Evolutionary conservation across 1,140 invertebrate species (phyloP).

Genomic region (Thaumetopoea pityocampa): DNA sequence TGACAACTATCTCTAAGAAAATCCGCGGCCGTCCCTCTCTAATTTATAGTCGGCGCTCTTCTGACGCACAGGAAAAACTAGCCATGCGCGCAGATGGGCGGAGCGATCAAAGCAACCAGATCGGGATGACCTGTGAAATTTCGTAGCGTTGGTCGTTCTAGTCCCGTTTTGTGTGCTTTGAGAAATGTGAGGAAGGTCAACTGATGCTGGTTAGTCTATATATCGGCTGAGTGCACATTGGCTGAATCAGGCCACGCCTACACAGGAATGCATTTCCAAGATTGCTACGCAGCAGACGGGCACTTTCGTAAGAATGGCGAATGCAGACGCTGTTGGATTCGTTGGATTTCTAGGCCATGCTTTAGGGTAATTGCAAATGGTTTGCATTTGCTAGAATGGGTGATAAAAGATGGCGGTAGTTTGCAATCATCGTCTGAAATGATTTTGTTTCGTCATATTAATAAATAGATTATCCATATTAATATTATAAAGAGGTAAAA

Average conservation of each 20-base stretch:
- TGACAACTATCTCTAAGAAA: constrained; percentile 71
- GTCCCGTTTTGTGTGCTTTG: constrained; percentile 25
- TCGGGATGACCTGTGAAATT: constrained; percentile 43
- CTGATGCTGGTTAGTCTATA: constrained; percentile 56
- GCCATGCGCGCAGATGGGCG: constrained; percentile 64
- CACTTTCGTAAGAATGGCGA: constrained; percentile 37
- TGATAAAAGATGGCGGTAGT: too few relatives aligned
- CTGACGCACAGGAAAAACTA: constrained; percentile 41
- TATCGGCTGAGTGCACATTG: constrained; percentile 73
- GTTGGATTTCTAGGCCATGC: constrained; percentile 30
- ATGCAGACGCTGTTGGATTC: constrained; percentile 38
- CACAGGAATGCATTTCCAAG: constrained; percentile 69
- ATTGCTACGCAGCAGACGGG: constrained; percentile 66
- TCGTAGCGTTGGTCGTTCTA: constrained; percentile 27
- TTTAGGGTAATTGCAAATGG: constrained; percentile 54
- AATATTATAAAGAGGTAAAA: too few relatives aligned
- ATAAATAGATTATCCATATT: too few relatives aligned
- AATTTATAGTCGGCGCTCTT: constrained; percentile 48
- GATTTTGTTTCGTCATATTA: too few relatives aligned
- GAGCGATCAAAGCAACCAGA: constrained; percentile 41
- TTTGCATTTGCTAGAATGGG: too few relatives aligned
- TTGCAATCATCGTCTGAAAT: too few relatives aligned
- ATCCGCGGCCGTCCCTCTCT: constrained; percentile 47
- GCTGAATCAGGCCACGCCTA: constrained; percentile 64
- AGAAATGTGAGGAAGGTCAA: constrained; percentile 30